Evolutionary conservation across 2,113 vertebrate genomes (phyloP), one percentile per base, ranked within the genome.

Genomic region (Nannospalax galili): DNA sequence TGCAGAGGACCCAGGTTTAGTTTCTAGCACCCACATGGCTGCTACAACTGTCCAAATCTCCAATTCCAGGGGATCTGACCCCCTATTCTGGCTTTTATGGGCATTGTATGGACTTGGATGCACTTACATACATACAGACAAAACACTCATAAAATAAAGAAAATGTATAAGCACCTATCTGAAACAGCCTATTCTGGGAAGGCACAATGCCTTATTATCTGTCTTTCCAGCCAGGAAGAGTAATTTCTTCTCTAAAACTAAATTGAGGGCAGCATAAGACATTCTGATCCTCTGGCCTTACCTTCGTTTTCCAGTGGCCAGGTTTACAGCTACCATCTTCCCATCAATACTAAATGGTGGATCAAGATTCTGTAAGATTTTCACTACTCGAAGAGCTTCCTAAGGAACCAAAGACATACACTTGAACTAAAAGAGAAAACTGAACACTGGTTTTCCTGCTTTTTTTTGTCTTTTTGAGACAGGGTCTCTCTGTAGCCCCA

Each of bases 341-440:
- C 99, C 99, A 90, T 99, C 99, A n/a, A 99, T 98, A 96, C 99
- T 99, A 90, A 99, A 99, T 0, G 99, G 99, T 45, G 98, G 98
- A 93, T 99, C 98, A 91, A 99, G 98, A 92, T 99, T 99, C 84
- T 99, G 99, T 89, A 99, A 98, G 91, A 99, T 98, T 96, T 99
- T 99, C 60, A 99, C 99, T 96, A 99, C 98, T 67, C 99, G 99
- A 48, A 99, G 98, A 0, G 99, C 99, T 98, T 99, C 99, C 99
- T 99, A 95, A 40, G 96, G 97, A 98, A 96, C 35, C 22, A 96
- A 97, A 93, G 35, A 95, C 52, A 84, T 17, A 85, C 3, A 85
- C 3, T 89, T 96, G 73, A 91, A 88, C 48, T 48, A 80, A 62
- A 56, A 84, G 84, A 96, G 37, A 88, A 52, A 94, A 84, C 0